These are phyloP conservation scores for Strigamia transsilvanica DNA, from an alignment of 2,888 invertebrate species.

Conservation along the genomic window DNA sequence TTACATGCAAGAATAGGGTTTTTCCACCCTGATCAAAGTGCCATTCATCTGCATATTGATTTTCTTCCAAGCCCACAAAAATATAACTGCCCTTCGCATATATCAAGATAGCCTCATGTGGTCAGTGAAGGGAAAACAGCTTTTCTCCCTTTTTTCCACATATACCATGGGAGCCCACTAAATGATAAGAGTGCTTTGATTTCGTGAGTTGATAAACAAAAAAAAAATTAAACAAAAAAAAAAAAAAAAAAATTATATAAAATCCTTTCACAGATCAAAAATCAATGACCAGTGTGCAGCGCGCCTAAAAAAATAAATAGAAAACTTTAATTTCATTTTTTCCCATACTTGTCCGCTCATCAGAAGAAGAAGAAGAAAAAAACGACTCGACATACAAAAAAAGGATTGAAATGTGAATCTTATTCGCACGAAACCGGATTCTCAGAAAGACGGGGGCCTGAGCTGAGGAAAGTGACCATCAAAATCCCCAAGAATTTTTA, in stretches of 20 bases:
- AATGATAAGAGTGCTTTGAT: slow-evolving; percentile 8
- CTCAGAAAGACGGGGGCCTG: neutral
- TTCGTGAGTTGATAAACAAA: neutral
- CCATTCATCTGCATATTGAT: slow-evolving; percentile 8
- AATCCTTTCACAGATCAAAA: neutral
- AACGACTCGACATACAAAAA: neutral
- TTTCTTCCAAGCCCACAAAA: neutral
- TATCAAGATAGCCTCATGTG: slow-evolving; percentile 2
- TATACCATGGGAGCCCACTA: neutral
- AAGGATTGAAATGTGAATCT: neutral
- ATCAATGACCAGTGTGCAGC: neutral
- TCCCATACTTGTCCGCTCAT: neutral
- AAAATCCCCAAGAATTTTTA: slow-evolving; percentile 8
- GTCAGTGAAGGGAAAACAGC: slow-evolving; percentile 1
- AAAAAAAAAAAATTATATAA: too few species aligned
- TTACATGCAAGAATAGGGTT: neutral
- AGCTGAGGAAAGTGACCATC: slow-evolving; percentile 2
- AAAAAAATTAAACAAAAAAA: neutral
- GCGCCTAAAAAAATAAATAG: neutral
- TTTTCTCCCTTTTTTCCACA: neutral
- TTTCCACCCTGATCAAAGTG: slow-evolving; percentile 8
- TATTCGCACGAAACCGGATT: slow-evolving; percentile 8
- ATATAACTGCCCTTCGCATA: slow-evolving; percentile 8
- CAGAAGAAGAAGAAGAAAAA: neutral
- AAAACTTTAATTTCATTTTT: slow-evolving; percentile 12